These are phyloP conservation scores for Unio delphinus DNA, from an alignment of 2,888 invertebrate genomes.

Conservation along the genomic window DNA sequence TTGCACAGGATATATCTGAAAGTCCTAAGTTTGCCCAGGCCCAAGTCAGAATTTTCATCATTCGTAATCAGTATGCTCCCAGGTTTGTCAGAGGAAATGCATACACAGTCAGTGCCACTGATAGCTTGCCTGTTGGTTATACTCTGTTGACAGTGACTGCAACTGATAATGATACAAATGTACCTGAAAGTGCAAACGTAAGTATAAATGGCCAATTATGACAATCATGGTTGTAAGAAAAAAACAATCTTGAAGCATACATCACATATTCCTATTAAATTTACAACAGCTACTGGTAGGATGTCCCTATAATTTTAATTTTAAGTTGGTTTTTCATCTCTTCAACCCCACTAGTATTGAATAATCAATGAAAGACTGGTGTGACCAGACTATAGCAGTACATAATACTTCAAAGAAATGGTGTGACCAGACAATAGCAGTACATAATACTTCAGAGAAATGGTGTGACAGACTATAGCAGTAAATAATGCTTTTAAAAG, in stretches of 20 bases:
- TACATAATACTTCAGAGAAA: no score
- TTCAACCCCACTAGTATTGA: no score
- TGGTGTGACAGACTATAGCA: no score
- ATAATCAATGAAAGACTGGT: no score
- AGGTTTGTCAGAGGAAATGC: slow-evolving; percentile 8
- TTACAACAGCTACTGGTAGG: no score
- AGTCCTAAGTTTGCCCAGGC: slow-evolving; percentile 31
- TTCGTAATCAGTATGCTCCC: slow-evolving; percentile 37
- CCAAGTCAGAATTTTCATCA: slow-evolving; percentile 29
- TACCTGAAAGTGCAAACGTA: slow-evolving; percentile 25
- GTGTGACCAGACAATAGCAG: no score
- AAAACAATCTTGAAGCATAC: neutral
- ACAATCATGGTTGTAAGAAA: neutral
- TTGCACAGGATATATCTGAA: slow-evolving; percentile 34
- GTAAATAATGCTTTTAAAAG: no score
- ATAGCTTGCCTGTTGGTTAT: slow-evolving; percentile 12
- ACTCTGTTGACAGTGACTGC: slow-evolving; percentile 21
- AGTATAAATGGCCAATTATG: slow-evolving; percentile 9
- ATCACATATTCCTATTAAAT: neutral
- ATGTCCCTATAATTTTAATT: no score
- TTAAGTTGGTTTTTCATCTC: no score
- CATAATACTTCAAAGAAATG: no score
- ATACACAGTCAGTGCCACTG: slow-evolving; percentile 13
- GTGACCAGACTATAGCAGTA: no score
- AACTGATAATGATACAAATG: slow-evolving; percentile 27